These are phyloP conservation scores for Misgurnus mizolepis DNA, from an alignment of 2,113 vertebrate genomes.

Conservation along the genomic window DNA sequence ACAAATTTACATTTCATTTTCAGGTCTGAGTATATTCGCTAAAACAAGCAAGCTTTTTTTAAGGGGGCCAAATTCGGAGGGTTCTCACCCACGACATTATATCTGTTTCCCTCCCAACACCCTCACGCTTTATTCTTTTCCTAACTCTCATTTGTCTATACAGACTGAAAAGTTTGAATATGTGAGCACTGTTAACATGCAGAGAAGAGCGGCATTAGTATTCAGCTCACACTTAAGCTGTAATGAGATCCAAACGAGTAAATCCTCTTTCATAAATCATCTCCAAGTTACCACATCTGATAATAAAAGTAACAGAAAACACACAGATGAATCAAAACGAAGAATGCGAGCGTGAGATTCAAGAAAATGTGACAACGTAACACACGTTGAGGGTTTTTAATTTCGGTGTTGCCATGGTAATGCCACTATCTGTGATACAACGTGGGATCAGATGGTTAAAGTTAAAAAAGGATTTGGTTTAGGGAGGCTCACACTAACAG, in stretches of 20 bases:
- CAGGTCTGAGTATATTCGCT: neutral
- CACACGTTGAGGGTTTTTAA: neutral
- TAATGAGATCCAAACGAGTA: slow-evolving; percentile 70
- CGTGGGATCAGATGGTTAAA: slow-evolving; percentile 16
- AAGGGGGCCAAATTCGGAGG: slow-evolving; percentile 34
- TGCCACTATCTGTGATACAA: neutral
- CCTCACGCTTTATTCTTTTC: slow-evolving; percentile 67
- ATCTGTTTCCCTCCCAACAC: slow-evolving; percentile 60
- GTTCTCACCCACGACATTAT: slow-evolving; percentile 49
- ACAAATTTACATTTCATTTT: slow-evolving; percentile 4
- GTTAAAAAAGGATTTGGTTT: slow-evolving; percentile 6
- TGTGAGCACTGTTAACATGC: slow-evolving; percentile 76
- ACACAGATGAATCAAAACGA: neutral
- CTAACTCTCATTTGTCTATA: slow-evolving; percentile 56
- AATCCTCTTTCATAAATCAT: slow-evolving; percentile 76
- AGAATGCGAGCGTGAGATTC: neutral
- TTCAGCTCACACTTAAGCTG: slow-evolving; percentile 75
- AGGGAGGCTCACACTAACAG: slow-evolving; percentile 4
- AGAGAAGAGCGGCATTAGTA: slow-evolving; percentile 75
- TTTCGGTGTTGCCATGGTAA: neutral
- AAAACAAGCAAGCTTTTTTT: slow-evolving; percentile 30
- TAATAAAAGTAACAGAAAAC: slow-evolving; percentile 5
- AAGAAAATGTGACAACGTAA: neutral
- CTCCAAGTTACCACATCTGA: slow-evolving; percentile 80
- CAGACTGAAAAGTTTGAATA: slow-evolving; percentile 74